Evolutionary conservation across 2,113 vertebrate genomes (phyloP), one percentile per base, ranked within the genome.

Genomic region (Channa maculata): DNA sequence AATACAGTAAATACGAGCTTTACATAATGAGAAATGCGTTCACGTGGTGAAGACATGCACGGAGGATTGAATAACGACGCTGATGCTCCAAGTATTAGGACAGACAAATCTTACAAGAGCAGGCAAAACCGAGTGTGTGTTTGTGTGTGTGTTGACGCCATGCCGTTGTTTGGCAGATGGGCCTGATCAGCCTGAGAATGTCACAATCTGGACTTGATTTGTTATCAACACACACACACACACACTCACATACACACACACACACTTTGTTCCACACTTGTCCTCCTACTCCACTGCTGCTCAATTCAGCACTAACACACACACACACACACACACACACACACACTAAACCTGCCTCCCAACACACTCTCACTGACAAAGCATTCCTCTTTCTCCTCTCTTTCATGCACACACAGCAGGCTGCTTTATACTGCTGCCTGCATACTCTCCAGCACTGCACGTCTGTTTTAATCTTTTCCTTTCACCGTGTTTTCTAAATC

Each of bases 211-310:
- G 73, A 69, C 69, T 54, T 39, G 80, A 77, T 79, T 83, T 77
- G 37, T 65, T 81, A 77, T 77, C 67, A 69, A 53, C 64, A 71
- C 63, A 54, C 71, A 43, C 38, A n/a, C n/a, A n/a, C n/a, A 24
- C 24, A 24, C 24, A 24, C 24, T 24, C 24, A 24, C 24, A 24
- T 24, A 24, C 1, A 24, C 24, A 24, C 77, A 78, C 69, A 80
- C 63, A 50, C 74, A 78, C 67, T 59, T 52, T 55, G 59, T 83
- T 72, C 71, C 62, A 80, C 84, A 75, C 66, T 84, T 33, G n/a
- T 82, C 79, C 82, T 87, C 84, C 87, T 69, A 89, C 87, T 85
- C 69, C 66, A 78, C 73, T 77, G 87, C 87, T 89, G 84, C 84
- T 85, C 80, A 68, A 12, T 65, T 67, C 77, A 69, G 3, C 68